phyloP scores from a whole-genome alignment of 1,140 invertebrate species.

The Trichonephila clavata region DNA sequence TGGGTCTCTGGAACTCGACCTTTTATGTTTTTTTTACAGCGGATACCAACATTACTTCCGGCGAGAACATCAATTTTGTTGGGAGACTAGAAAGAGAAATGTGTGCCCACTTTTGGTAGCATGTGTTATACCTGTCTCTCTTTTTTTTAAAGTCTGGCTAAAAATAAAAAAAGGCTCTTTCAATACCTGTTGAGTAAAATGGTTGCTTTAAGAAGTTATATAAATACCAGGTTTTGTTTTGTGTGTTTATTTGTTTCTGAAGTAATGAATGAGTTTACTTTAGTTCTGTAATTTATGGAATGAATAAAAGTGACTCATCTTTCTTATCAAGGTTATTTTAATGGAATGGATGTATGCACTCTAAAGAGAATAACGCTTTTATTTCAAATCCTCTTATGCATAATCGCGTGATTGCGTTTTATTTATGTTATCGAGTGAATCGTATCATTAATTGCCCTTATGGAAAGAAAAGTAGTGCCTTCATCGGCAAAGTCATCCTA shows the following conservation, averaged over 20 bases:
- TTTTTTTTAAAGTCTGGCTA: background rate
- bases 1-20: slow-evolving; percentile 40
- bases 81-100: background rate
- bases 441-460: no score
- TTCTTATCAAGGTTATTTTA: background rate
- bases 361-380: background rate
- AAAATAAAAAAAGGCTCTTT: no score
- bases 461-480: no score
- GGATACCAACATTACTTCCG: background rate
- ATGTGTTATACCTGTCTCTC: background rate
- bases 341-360: background rate
- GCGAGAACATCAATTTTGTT: background rate
- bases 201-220: no score
- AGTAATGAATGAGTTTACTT: no score
- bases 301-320: background rate
- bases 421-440: background rate
- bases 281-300: background rate
- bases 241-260: no score
- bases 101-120: background rate
- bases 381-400: background rate
- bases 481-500: no score
- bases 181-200: background rate
- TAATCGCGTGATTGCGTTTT: background rate
- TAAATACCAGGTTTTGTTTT: no score
- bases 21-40: background rate